A percentile compares a stretch with the other conserved stretches of the same genome.
phyloP scores from a whole-genome alignment of 2,888 invertebrate genomes.

The Hirtodrosophila histrioides region DNA sequence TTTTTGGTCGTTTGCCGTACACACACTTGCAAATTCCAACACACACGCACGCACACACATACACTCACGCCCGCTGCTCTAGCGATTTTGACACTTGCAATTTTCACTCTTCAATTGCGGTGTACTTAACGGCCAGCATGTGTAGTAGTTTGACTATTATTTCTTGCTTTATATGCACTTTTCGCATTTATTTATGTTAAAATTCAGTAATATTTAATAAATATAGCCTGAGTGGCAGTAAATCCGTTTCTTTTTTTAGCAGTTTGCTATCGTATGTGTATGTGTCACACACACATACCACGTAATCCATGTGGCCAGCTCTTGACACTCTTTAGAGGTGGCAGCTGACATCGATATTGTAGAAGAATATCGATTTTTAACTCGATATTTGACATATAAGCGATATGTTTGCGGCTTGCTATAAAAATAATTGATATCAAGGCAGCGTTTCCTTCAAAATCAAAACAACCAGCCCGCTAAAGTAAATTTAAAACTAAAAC shows the following conservation, averaged over 20 bases:
- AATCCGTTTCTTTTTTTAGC: constrained; percentile 1
- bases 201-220: constrained; percentile 28
- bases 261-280: constrained; percentile 1
- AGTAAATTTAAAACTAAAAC: no score
- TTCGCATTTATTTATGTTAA: constrained; percentile 36
- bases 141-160: no score
- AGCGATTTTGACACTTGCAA: constrained; percentile 28
- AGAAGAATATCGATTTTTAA: background rate
- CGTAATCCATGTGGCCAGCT: constrained; percentile 48
- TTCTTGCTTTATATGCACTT: constrained; percentile 7
- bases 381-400: no score
- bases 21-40: constrained; percentile 64
- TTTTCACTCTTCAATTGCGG: constrained; percentile 20
- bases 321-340: constrained; percentile 20
- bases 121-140: background rate
- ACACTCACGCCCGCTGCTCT: constrained; percentile 38
- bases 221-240: constrained; percentile 17
- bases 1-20: constrained; percentile 72
- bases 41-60: constrained; percentile 44
- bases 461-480: no score
- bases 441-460: no score
- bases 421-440: no score
- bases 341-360: background rate
- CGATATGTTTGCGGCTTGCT: no score
- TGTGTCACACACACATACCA: constrained; percentile 7